phyloP scores from a whole-genome alignment of 2,888 invertebrate species.

The Halictus quadricinctus region DNA sequence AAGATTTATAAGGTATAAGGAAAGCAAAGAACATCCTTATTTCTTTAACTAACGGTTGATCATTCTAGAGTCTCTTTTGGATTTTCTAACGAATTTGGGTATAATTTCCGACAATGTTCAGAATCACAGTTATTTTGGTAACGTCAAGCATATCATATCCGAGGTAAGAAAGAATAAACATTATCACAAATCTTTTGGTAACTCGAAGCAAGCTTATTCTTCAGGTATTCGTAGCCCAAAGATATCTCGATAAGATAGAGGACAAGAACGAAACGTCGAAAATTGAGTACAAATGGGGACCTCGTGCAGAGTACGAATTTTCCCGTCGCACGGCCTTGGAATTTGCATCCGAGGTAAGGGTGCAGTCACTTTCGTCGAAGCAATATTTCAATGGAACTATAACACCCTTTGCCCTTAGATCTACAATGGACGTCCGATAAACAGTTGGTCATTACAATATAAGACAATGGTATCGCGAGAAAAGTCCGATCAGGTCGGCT shows the following conservation, averaged over 20 bases:
- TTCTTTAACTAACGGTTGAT: background rate
- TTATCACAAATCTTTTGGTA: background rate
- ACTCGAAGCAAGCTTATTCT: slow-evolving; percentile 25
- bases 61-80: slow-evolving; percentile 83
- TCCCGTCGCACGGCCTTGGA: slow-evolving; percentile 83
- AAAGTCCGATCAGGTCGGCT: background rate
- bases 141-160: slow-evolving; percentile 69
- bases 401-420: slow-evolving; percentile 64
- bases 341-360: slow-evolving; percentile 83
- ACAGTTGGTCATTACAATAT: slow-evolving; percentile 71
- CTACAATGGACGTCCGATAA: slow-evolving; percentile 64
- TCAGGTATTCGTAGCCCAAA: slow-evolving; percentile 81
- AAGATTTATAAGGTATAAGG: background rate
- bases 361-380: background rate
- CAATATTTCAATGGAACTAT: background rate
- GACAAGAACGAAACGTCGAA: slow-evolving; percentile 82
- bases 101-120: slow-evolving; percentile 82
- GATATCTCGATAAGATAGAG: slow-evolving; percentile 68
- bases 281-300: slow-evolving; percentile 84
- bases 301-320: slow-evolving; percentile 83
- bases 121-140: slow-evolving; percentile 72
- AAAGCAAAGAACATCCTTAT: background rate
- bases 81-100: slow-evolving; percentile 82
- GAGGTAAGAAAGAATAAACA: slow-evolving; percentile 66
- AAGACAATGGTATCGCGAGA: slow-evolving; percentile 22